Evolutionary conservation across 2,888 invertebrate species (phyloP).

Genomic region (Lacanobia wlatinum): DNA sequence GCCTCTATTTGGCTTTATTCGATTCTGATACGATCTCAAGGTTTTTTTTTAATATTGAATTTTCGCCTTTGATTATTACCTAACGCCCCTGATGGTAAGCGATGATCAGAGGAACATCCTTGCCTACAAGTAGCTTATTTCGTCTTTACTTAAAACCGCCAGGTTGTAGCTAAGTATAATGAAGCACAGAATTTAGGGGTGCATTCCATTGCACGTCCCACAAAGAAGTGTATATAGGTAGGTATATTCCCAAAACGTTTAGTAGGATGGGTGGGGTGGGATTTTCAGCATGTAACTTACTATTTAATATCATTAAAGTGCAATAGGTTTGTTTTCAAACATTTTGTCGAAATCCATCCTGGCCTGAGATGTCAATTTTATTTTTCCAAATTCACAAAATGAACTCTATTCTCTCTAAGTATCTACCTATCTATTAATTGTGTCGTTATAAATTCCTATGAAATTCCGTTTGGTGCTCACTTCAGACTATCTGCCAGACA

Average conservation of each 20-base stretch:
- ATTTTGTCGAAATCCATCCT: background rate
- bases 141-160: too few species aligned
- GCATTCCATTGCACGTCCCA: background rate
- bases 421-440: background rate
- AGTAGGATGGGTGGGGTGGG: too few species aligned
- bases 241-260: background rate
- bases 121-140: background rate
- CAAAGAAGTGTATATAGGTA: too few species aligned
- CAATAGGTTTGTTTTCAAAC: background rate
- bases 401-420: background rate
- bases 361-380: too few species aligned
- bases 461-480: constrained; percentile 5
- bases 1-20: constrained; percentile 8
- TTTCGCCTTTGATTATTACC: background rate
- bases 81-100: too few species aligned
- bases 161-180: background rate
- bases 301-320: too few species aligned
- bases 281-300: too few species aligned
- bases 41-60: background rate
- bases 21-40: background rate
- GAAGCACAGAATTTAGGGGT: background rate
- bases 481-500: constrained; percentile 32
- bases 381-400: background rate
- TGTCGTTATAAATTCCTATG: constrained; percentile 5
- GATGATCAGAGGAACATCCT: background rate